phyloP scores from a whole-genome alignment of 2,797 vertebrate species.

The Siniperca undulata region DNA sequence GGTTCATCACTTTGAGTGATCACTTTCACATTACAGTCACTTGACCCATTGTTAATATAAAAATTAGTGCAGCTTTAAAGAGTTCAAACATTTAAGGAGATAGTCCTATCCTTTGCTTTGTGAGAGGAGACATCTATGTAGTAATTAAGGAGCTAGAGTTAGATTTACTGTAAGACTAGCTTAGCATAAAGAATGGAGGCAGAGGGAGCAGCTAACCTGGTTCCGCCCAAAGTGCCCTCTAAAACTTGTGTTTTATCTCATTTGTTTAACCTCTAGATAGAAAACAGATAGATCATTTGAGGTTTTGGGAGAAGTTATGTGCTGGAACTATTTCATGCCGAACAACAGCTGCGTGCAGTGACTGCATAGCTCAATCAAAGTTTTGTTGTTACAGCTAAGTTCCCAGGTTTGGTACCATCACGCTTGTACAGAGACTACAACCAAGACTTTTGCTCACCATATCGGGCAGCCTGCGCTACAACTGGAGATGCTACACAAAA shows the following conservation, averaged over 20 bases:
- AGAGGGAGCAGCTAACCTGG: background rate
- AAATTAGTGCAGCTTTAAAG: slow-evolving; percentile 6
- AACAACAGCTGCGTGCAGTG: background rate
- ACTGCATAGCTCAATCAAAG: background rate
- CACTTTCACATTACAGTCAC: slow-evolving; percentile 18
- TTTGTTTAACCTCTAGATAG: background rate
- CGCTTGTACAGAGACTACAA: background rate
- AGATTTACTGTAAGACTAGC: background rate
- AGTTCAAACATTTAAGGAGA: slow-evolving; percentile 3
- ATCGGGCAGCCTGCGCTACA: background rate
- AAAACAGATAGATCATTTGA: slow-evolving; percentile 13
- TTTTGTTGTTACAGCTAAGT: background rate
- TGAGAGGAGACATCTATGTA: background rate
- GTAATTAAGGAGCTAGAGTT: background rate
- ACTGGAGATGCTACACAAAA: background rate
- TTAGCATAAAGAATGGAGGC: background rate
- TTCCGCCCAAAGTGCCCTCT: slow-evolving; percentile 4
- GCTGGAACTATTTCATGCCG: slow-evolving; percentile 13
- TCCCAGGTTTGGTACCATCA: background rate
- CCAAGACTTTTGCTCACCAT: background rate
- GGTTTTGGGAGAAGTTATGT: background rate
- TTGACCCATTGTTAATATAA: slow-evolving; percentile 14
- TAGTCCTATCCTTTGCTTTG: background rate
- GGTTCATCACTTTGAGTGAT: slow-evolving; percentile 6
- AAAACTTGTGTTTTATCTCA: background rate